Evolutionary conservation across 1,140 invertebrate genomes (phyloP), one percentile per base, ranked within the genome.

Genomic region (Mesaphorura yosii): DNA sequence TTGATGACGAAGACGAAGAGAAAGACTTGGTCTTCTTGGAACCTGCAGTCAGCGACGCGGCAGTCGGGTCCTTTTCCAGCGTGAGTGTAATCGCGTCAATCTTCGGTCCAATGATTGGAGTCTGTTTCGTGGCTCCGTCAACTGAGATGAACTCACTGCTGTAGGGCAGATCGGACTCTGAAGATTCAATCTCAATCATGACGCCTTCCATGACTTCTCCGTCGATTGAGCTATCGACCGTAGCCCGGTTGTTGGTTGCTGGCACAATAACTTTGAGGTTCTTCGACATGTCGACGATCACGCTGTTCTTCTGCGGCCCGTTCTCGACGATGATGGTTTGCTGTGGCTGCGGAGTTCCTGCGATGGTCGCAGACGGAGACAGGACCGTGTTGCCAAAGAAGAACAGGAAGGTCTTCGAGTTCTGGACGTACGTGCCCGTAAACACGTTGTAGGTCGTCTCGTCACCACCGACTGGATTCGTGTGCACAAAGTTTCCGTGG

Each of bases 301-400:
- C 64, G 40, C 58, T 59, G 17, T 58, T 49, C 23, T 27, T 49
- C 27, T 29, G 29, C 2, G 49, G 37, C 12, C 62, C 62, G 45
- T 61, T 61, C 25, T 66, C 62, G 12, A 63, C 57, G 1, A 62
- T 31, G 2, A 65, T 56, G 1, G 59, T 57, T 34, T 55, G 48
- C 23, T 52, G 48, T 34, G 34, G 27, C n/a, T n/a, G n/a, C n/a
- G n/a, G n/a, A n/a, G 29, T 47, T 20, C 40, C 31, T 22, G 39
- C 23, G 0, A 25, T 31, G 20, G 55, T 47, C 19, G 48, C 49
- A 12, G 27, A 53, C 15, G 58, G 37, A 12, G 53, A 48, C 31
- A 64, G 53, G 14, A 55, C 64, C 2, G 64, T 64, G 38, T 67
- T 67, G 15, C 66, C 67, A 58, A 66, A 67, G 58, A 68, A 67